These are phyloP conservation scores for Protonemura montana DNA, from an alignment of 2,888 invertebrate species.

Conservation along the genomic window DNA sequence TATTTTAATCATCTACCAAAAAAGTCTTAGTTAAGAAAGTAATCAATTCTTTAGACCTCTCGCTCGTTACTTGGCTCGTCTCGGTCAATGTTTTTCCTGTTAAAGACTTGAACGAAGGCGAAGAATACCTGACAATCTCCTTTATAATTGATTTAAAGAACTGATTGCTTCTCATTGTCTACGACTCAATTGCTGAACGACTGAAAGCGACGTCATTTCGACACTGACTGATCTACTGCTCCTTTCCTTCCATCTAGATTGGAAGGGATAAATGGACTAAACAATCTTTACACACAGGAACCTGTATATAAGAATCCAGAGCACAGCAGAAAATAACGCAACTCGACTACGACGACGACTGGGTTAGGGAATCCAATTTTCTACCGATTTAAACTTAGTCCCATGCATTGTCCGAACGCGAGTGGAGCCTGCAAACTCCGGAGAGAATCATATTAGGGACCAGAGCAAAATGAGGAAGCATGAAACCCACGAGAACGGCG, in stretches of 20 bases:
- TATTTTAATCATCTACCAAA: no score
- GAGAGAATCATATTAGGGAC: not conserved
- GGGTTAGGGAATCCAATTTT: not conserved
- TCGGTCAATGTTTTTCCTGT: not conserved
- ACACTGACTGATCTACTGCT: constrained; percentile 5
- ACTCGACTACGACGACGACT: not conserved
- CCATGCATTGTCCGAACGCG: not conserved
- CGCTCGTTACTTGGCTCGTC: not conserved
- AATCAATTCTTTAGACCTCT: not conserved
- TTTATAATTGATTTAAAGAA: not conserved
- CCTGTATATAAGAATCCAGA: not conserved
- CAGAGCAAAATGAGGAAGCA: not conserved
- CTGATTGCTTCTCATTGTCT: constrained; percentile 8
- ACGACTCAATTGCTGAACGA: constrained; percentile 25
- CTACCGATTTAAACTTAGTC: not conserved
- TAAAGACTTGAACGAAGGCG: not conserved
- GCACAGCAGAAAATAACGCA: not conserved
- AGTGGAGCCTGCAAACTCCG: not conserved
- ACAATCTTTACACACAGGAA: not conserved
- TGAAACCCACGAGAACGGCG: not conserved
- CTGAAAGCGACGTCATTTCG: constrained; percentile 17
- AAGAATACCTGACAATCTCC: not conserved
- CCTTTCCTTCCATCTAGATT: not conserved
- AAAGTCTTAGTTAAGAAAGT: not conserved
- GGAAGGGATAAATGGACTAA: not conserved